Conservation (phyloP, 2,888 invertebrate genomes). For the Agrochola lychnidis region DNA sequence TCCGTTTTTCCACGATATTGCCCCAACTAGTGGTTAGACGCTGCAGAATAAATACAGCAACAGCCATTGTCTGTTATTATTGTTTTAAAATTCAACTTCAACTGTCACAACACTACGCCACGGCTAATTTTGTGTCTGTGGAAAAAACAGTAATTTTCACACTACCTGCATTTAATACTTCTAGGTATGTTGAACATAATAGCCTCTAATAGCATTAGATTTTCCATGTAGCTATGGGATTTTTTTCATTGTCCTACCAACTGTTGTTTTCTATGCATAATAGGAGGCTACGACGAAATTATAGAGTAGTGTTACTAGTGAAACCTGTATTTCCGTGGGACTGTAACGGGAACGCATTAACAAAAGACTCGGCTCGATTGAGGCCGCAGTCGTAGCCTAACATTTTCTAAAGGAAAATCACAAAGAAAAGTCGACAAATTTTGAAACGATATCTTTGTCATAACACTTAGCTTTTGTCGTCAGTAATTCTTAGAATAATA, state of each 20-base stretch:
- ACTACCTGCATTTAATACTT: conserved; percentile 61
- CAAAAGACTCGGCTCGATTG: conserved; percentile 81
- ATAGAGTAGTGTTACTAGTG: conserved; percentile 80
- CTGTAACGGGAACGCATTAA: conserved; percentile 81
- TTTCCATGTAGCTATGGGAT: conserved; percentile 83
- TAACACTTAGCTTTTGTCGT: conserved; percentile 46
- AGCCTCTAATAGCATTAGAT: conserved; percentile 80
- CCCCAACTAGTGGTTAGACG: conserved; percentile 40
- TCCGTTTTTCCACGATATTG: conserved; percentile 43
- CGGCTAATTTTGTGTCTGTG: conserved; percentile 45
- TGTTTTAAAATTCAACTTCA: conserved; percentile 66
- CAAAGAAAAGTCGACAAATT: conserved; percentile 74
- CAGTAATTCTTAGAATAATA: conserved; percentile 40
- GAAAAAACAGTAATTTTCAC: conserved; percentile 78
- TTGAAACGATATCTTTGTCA: conserved; percentile 59
- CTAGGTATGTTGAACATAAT: conserved; percentile 75
- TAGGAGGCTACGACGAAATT: conserved; percentile 80
- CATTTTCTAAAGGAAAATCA: conserved; percentile 81
- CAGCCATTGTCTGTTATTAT: conserved; percentile 56
- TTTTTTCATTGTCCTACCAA: conserved; percentile 84
- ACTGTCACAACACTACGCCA: conserved; percentile 64
- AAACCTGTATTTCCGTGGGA: conserved; percentile 84
- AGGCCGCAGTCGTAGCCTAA: conserved; percentile 67
- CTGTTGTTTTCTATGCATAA: conserved; percentile 86
- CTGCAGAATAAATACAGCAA: conserved; percentile 61